Evolutionary conservation across 2,797 vertebrate genomes (phyloP).

Genomic region (Sparus aurata): DNA sequence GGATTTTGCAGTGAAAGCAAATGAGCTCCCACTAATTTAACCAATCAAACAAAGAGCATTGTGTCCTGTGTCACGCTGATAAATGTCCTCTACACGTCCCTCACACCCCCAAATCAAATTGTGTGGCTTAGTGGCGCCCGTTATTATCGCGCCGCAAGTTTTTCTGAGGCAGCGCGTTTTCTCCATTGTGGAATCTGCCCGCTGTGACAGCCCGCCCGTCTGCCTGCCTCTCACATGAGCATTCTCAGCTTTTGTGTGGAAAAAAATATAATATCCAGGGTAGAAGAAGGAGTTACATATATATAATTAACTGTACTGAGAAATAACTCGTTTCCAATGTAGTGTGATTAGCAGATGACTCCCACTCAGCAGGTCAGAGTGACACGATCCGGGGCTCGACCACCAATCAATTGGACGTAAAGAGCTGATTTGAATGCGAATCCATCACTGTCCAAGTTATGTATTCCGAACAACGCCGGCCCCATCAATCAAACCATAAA

Average conservation of each 20-base stretch:
- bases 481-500: constrained; percentile 67
- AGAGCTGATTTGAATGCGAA: constrained; percentile 56
- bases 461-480: constrained; percentile 45
- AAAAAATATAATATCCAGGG: not conserved
- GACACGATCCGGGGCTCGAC: constrained; percentile 19
- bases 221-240: constrained; percentile 1
- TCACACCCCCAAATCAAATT: constrained; percentile 66
- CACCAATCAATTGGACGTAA: constrained; percentile 52
- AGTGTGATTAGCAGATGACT: not conserved
- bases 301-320: not conserved
- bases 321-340: not conserved
- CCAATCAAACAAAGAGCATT: constrained; percentile 81
- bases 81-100: constrained; percentile 78
- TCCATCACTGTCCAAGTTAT: constrained; percentile 61
- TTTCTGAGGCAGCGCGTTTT: constrained; percentile 55
- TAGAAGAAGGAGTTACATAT: not conserved
- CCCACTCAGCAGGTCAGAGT: constrained; percentile 1
- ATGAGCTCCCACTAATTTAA: constrained; percentile 83
- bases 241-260: constrained; percentile 1
- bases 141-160: constrained; percentile 63
- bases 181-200: constrained; percentile 21
- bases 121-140: constrained; percentile 48
- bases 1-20: constrained; percentile 82
- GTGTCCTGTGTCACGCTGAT: constrained; percentile 79
- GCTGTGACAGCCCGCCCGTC: constrained; percentile 33